Evolutionary conservation across 2,113 vertebrate genomes (phyloP).

Genomic region (Xerus inauris): DNA sequence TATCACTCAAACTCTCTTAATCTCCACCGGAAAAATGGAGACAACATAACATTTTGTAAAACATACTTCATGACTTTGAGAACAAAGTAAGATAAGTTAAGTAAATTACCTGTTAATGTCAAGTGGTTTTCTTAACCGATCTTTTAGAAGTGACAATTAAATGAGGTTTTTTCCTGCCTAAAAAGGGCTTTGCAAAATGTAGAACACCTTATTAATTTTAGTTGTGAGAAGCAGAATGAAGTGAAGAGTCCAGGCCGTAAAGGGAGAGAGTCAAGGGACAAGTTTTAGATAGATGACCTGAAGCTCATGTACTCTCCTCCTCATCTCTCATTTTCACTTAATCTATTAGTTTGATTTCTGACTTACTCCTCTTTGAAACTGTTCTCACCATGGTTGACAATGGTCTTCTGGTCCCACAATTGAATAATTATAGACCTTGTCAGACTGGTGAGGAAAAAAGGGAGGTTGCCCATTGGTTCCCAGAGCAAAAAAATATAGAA

Average conservation of each 20-base stretch:
- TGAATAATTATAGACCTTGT: neutral
- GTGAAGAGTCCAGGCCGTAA: neutral
- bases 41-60: neutral
- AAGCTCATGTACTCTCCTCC: neutral
- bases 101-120: slow-evolving; percentile 20
- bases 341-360: neutral
- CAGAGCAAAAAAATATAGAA: neutral
- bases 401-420: neutral
- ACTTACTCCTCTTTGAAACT: neutral
- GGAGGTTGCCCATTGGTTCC: neutral
- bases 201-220: neutral
- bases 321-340: neutral
- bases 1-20: neutral
- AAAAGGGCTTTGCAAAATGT: neutral
- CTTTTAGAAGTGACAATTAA: neutral
- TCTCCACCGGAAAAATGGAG: neutral
- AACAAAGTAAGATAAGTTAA: slow-evolving; percentile 42
- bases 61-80: neutral
- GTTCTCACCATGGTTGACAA: neutral
- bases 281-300: neutral
- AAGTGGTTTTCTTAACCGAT: neutral
- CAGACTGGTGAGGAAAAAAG: neutral
- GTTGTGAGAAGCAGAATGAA: neutral
- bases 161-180: neutral
- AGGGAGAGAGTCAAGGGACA: neutral